Evolutionary conservation across 2,797 vertebrate genomes (phyloP), one percentile per base, ranked within the genome.

Genomic region (Allobates femoralis): DNA sequence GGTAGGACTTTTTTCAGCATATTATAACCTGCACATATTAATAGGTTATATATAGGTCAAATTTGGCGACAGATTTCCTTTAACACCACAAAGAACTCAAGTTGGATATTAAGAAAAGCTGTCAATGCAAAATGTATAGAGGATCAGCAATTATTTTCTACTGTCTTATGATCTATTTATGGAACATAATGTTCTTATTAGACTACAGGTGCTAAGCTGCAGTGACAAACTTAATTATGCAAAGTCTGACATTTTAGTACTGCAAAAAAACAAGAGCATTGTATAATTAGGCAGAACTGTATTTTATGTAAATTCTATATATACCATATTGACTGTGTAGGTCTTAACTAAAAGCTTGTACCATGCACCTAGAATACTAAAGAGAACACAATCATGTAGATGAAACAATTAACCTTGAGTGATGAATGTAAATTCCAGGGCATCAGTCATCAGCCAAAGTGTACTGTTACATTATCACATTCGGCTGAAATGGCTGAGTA

Each of bases 221-320:
- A 32, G 30, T 76, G 67, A 87, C 82, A 71, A 21, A 11, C 58
- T 53, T 87, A 80, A 84, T 87, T 87, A 87, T 87, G 86, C 78
- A 84, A 87, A 87, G 80, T 67, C 21, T 84, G 82, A 79, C 82
- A 84, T 81, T 87, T 87, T 76, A 80, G 26, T 73, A 34, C 7
- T 60, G 18, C 23, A 87, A 80, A 79, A 87, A 87, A 75, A 87
- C 85, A 77, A 66, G 76, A 18, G 55, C 76, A 84, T 80, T 87
- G 56, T 75, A 87, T 81, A 87, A 84, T 87, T 87, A 87, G 81
- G 77, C 30, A 87, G 56, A 67, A 37, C 41, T 81, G 76, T 66
- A 84, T 67, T 55, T 51, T 75, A 87, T 84, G 69, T 56, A 84
- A 80, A 87, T 84, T 32, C n/a, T 64, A 34, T 74, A 66, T 32